A percentile compares a stretch with the other conserved stretches of the same genome.
Evolutionary conservation across 2,888 invertebrate genomes (phyloP).

Genomic region (Arrhopalites spinosus): DNA sequence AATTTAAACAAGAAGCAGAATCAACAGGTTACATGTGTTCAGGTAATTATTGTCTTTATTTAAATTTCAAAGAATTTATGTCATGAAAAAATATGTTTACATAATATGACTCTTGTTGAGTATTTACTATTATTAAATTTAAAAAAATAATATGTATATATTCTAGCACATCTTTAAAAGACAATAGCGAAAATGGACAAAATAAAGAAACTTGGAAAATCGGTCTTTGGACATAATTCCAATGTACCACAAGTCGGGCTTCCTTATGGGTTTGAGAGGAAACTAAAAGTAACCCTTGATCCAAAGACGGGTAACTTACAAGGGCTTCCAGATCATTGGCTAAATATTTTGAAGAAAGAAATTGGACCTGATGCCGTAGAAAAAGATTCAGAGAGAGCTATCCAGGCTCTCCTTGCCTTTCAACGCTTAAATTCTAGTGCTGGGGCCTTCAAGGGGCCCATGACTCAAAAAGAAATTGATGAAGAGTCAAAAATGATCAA

Average conservation of each 20-base stretch:
- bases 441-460: background rate
- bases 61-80: background rate
- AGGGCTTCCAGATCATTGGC: slow-evolving; percentile 81
- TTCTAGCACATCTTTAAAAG: background rate
- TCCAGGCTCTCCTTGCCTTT: background rate
- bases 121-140: too few relatives aligned
- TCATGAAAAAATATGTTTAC: background rate
- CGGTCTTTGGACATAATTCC: slow-evolving; percentile 24
- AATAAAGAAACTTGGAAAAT: slow-evolving; percentile 18
- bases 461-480: background rate
- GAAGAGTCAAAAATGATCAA: slow-evolving; percentile 11
- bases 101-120: background rate
- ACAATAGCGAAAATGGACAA: slow-evolving; percentile 12
- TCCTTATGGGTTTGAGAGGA: slow-evolving; percentile 83
- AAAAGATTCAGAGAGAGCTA: slow-evolving; percentile 15
- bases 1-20: background rate
- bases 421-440: background rate
- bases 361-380: slow-evolving; percentile 65
- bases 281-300: slow-evolving; percentile 86
- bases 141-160: background rate
- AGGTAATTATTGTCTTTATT: background rate
- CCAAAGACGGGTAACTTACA: slow-evolving; percentile 72
- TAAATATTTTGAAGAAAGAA: slow-evolving; percentile 76
- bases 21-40: background rate
- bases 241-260: slow-evolving; percentile 68